Evolutionary conservation across 1,140 invertebrate genomes (phyloP), one percentile per base, ranked within the genome.

Genomic region (Cyclargus thomasi): DNA sequence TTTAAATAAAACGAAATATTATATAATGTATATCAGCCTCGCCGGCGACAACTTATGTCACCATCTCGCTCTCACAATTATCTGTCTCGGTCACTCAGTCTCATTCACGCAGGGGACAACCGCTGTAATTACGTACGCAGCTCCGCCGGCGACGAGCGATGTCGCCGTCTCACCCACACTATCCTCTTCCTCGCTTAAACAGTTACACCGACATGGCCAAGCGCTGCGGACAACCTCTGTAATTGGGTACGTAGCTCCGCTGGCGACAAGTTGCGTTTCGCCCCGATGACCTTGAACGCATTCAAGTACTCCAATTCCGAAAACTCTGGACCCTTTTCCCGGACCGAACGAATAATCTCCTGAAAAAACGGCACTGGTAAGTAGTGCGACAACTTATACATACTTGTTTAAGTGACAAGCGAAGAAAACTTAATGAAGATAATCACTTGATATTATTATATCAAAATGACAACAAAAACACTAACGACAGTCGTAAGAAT

Each of bases 251-350:
- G 87, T 74, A 92, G 82, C 39, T 89, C 82, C 23, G 83, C 76
- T 57, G 91, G 83, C 0, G 87, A 77, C 29, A 91, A 77, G 29
- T 85, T 86, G 16, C 85, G 83, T 3, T 85, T 84, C 64, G 91
- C 91, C 39, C 89, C 92, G 20, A 92, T 92, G 36, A 97, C 91
- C 75, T 97, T 95, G 73, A 97, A 92, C 16, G 95, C 95, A 87
- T 96, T 96, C 79, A 96, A 93, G 82, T 97, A 96, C 82, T 97
- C 96, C 74, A 97, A 88, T 84, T 97, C 95, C 1, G 95, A 94
- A 88, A 97, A 97, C 80, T 95, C 93, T 0, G 95, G 93, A 16
- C 96, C 96, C 74, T 95, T 94, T 80, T 97, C 96, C 53, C 96
- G 87, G 5, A 98, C 93, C 21, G 92, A 91, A 74, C 94, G 94